Evolutionary conservation across 2,797 vertebrate genomes (phyloP).

Genomic region (Labeo calbasu): DNA sequence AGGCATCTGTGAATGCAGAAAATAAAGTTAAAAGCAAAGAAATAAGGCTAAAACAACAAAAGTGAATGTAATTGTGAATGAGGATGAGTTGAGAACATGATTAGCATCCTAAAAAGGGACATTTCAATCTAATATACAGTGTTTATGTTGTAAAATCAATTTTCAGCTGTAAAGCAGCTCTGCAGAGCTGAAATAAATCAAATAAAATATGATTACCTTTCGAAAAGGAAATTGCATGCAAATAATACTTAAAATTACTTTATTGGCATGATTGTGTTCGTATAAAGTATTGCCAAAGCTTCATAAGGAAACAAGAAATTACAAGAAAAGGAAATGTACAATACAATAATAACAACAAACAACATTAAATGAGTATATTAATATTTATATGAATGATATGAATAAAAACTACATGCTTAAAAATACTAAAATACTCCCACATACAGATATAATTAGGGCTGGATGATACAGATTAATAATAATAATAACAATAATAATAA

Average conservation of each 20-base stretch:
- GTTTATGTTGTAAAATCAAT: not conserved
- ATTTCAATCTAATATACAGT: not conserved
- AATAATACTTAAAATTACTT: not conserved
- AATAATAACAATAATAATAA: too few relatives aligned
- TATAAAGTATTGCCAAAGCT: not conserved
- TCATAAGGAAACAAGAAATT: too few relatives aligned
- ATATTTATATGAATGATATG: too few relatives aligned
- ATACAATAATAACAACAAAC: not conserved
- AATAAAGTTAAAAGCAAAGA: not conserved
- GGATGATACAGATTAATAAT: too few relatives aligned
- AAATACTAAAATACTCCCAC: too few relatives aligned
- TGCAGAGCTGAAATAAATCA: not conserved
- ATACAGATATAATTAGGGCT: too few relatives aligned
- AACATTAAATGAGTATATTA: too few relatives aligned
- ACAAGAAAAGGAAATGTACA: not conserved
- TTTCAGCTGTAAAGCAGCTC: too few relatives aligned
- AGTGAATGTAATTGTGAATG: not conserved
- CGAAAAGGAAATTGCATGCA: not conserved
- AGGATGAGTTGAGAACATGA: not conserved
- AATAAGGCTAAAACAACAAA: not conserved
- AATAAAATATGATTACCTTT: not conserved
- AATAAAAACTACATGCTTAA: too few relatives aligned
- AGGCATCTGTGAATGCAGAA: constrained; percentile 70
- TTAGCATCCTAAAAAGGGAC: not conserved
- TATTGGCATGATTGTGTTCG: not conserved